Evolutionary conservation across 1,140 invertebrate species (phyloP).

Genomic region (Drusus annulatus): DNA sequence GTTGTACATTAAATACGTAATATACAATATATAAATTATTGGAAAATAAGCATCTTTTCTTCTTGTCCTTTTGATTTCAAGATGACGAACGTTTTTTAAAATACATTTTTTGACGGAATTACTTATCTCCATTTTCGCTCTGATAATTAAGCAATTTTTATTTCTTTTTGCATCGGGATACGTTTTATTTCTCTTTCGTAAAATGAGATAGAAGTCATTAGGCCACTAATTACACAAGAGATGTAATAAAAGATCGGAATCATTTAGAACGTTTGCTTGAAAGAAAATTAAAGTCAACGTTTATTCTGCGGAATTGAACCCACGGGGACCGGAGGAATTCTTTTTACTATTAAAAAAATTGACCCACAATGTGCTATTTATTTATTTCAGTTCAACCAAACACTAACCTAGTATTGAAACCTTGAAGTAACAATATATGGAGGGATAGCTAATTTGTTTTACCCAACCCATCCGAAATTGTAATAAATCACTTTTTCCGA

Average conservation of each 20-base stretch:
- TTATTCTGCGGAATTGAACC: conserved; percentile 5
- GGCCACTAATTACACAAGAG: conserved; percentile 33
- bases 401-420: no score
- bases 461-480: no score
- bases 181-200: conserved; percentile 18
- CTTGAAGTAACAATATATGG: no score
- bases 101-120: no score
- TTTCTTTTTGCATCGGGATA: neutral
- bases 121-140: neutral
- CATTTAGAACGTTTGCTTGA: conserved; percentile 19
- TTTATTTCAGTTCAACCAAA: no score
- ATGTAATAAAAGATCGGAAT: conserved; percentile 44
- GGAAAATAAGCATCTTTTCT: no score
- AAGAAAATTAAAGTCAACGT: conserved; percentile 38
- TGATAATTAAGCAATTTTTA: conserved; percentile 7
- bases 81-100: no score
- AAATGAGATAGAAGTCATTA: conserved; percentile 8
- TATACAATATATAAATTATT: no score
- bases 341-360: neutral
- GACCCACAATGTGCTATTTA: neutral
- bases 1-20: no score
- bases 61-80: no score
- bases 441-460: no score
- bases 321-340: neutral
- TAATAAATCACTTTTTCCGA: no score